Conservation (phyloP, 1,140 invertebrate species). For the Agrypnia vestita region DNA sequence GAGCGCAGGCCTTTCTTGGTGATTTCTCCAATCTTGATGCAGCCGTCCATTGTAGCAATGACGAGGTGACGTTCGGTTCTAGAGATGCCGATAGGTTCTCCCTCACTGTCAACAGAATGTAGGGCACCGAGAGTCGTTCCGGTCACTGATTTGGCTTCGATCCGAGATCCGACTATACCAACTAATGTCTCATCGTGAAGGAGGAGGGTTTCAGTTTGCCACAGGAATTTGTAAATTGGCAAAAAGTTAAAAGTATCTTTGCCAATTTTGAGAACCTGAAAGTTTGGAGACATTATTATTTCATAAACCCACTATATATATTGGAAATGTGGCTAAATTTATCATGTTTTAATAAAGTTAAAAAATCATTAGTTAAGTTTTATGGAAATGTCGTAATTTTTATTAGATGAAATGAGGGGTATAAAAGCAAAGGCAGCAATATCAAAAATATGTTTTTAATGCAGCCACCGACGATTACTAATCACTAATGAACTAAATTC, state of each 20-base stretch:
- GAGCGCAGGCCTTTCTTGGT: conserved; percentile 82
- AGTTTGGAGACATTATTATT: background rate
- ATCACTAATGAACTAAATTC: too few relatives aligned
- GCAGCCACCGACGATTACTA: too few relatives aligned
- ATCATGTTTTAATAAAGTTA: too few relatives aligned
- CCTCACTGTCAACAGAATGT: conserved; percentile 72
- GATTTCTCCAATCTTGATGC: conserved; percentile 92
- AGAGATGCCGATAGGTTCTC: conserved; percentile 90
- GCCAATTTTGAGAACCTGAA: conserved; percentile 71
- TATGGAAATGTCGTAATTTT: too few relatives aligned
- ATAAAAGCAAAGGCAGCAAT: too few relatives aligned
- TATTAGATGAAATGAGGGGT: too few relatives aligned
- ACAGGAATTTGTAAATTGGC: conserved; percentile 66
- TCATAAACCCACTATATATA: background rate
- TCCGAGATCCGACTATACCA: conserved; percentile 67
- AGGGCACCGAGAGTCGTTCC: conserved; percentile 68
- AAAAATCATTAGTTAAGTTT: too few relatives aligned
- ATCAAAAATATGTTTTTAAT: too few relatives aligned
- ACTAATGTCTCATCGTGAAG: conserved; percentile 69
- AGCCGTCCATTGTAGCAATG: conserved; percentile 89
- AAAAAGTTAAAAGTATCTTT: conserved; percentile 68
- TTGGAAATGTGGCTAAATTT: background rate
- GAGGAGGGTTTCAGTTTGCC: conserved; percentile 70
- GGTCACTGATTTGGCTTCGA: conserved; percentile 68
- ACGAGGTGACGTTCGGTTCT: conserved; percentile 87